Conservation (phyloP, 2,888 invertebrate genomes). For the Conomelus anceps region DNA sequence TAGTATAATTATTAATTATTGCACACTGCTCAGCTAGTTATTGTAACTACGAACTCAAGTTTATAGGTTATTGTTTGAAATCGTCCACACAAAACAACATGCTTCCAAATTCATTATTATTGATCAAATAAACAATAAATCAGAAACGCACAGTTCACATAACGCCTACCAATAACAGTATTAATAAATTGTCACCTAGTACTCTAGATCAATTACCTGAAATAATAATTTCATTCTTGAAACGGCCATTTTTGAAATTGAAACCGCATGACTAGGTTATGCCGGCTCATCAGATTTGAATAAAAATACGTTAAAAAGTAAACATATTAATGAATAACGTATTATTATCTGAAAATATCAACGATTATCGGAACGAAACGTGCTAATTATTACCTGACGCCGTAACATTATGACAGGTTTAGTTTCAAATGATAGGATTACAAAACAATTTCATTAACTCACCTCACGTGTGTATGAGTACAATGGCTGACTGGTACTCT, state of each 20-base stretch:
- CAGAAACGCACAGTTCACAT: too few relatives aligned
- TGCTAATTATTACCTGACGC: not conserved
- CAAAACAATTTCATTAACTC: not conserved
- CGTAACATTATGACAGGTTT: too few relatives aligned
- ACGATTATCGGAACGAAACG: not conserved
- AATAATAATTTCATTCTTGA: not conserved
- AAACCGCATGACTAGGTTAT: not conserved
- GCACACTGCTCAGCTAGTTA: too few relatives aligned
- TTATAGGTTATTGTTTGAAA: too few relatives aligned
- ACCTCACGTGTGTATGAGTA: constrained; percentile 18
- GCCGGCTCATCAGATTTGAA: not conserved
- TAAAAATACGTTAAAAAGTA: not conserved
- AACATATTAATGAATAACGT: not conserved
- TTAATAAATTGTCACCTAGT: too few relatives aligned
- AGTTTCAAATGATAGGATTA: not conserved
- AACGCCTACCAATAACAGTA: too few relatives aligned
- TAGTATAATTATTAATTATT: too few relatives aligned
- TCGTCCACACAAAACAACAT: too few relatives aligned
- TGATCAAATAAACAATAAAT: too few relatives aligned
- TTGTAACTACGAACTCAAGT: too few relatives aligned
- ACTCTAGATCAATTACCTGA: too few relatives aligned
- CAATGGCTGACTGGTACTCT: constrained; percentile 19
- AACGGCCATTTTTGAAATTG: not conserved
- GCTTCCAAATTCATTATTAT: too few relatives aligned
- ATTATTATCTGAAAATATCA: not conserved